Conservation (phyloP, 2,888 invertebrate species). For the Rhingia campestris region DNA sequence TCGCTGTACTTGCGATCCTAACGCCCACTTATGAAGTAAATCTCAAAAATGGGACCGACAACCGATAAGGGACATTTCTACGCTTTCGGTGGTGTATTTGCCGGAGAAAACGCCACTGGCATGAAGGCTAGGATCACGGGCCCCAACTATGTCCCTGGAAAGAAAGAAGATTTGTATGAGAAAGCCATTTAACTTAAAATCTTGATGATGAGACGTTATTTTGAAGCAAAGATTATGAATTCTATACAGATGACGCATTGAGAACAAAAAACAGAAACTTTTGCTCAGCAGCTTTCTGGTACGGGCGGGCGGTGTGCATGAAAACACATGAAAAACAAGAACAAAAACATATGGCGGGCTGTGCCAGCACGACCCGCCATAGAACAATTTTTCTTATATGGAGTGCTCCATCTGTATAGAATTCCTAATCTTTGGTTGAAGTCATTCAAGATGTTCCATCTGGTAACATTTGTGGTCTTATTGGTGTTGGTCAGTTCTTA, state of each 20-base stretch:
- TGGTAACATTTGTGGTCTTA: constrained; percentile 99
- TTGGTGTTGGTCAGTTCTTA: constrained; percentile 99
- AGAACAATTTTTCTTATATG: constrained; percentile 99
- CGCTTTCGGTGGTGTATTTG: constrained; percentile 99
- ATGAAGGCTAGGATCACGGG: constrained; percentile 99
- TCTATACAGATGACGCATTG: too few relatives aligned
- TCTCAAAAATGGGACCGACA: constrained; percentile 99
- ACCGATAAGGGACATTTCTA: constrained; percentile 99
- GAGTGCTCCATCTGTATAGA: too few relatives aligned
- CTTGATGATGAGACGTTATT: too few relatives aligned
- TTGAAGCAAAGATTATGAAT: too few relatives aligned
- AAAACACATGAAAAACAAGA: too few relatives aligned
- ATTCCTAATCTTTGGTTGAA: too few relatives aligned
- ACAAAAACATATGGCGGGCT: too few relatives aligned
- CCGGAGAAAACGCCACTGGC: constrained; percentile 95
- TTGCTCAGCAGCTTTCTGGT: too few relatives aligned
- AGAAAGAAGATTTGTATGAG: too few relatives aligned
- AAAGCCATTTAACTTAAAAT: too few relatives aligned
- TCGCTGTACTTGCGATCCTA: constrained; percentile 97
- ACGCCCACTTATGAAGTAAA: constrained; percentile 99
- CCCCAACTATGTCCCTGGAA: constrained; percentile 98
- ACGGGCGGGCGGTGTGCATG: too few relatives aligned
- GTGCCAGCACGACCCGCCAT: constrained; percentile 99
- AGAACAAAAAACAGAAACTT: too few relatives aligned
- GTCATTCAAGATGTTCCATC: constrained; percentile 99